Percentiles rank a stretch among this genome's conserved stretches.
These are phyloP conservation scores for Xylocampa areola DNA, from an alignment of 2,888 invertebrate species.

Conservation along the genomic window DNA sequence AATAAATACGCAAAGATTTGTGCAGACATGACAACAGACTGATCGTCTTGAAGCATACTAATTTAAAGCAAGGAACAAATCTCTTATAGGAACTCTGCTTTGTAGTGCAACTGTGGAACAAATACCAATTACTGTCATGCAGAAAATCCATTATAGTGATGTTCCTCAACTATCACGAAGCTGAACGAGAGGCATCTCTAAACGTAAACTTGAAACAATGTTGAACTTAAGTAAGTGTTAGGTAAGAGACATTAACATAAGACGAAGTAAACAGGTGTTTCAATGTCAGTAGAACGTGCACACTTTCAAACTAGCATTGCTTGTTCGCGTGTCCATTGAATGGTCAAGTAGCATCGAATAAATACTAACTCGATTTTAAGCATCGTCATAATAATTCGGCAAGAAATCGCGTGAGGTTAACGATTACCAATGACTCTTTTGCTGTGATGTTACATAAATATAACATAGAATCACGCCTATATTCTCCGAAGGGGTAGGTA, in stretches of 20 bases:
- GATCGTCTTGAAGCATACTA: too few relatives aligned
- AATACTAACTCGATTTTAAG: conserved; percentile 26
- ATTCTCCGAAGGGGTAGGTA: too few relatives aligned
- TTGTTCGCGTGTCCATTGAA: conserved; percentile 31
- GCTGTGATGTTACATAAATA: too few relatives aligned
- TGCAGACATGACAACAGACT: too few relatives aligned
- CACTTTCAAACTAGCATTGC: conserved; percentile 59
- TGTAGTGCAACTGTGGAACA: too few relatives aligned
- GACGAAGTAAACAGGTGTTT: conserved; percentile 53
- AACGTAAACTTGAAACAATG: conserved; percentile 56
- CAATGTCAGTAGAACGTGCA: conserved; percentile 64
- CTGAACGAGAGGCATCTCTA: conserved; percentile 27
- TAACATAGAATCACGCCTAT: too few relatives aligned
- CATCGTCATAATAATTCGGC: conserved; percentile 15
- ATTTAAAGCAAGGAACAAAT: too few relatives aligned
- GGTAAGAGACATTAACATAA: conserved; percentile 61
- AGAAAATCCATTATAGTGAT: not conserved
- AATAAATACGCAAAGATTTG: too few relatives aligned
- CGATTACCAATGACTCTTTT: conserved; percentile 6
- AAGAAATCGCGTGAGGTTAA: conserved; percentile 15
- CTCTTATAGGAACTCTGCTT: too few relatives aligned
- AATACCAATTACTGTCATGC: too few relatives aligned
- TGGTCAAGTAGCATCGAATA: conserved; percentile 14
- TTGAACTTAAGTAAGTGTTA: conserved; percentile 51
- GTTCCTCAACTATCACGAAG: conserved; percentile 18